Evolutionary conservation across 2,888 invertebrate species (phyloP), one percentile per base, ranked within the genome.

Genomic region (Gastrophysa polygoni): DNA sequence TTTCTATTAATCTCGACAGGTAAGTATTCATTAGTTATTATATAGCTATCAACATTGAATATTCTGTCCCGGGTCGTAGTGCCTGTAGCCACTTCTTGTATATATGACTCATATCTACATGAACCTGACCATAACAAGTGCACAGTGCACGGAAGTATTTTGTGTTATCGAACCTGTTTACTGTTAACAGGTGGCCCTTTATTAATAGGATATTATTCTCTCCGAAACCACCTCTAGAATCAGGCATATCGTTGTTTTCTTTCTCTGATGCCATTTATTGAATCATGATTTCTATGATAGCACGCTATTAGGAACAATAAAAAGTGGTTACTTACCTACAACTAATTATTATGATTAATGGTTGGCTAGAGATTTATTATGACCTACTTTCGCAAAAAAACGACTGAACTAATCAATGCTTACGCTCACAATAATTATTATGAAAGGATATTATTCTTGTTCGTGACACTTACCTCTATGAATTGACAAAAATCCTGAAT

Each of bases 321-420:
- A n/a, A n/a, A n/a, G n/a, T n/a, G n/a, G n/a, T 48, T 47, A 59
- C 50, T 44, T 14, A 32, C 46, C 56, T 50, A 52, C 49, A 24
- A 24, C 38, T 44, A 44, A 16, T 51, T 56, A 51, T 46, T 47
- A 51, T 56, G 46, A 57, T 63, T 57, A 57, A 57, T 58, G 62
- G 29, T 57, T 59, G 59, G 57, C 57, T 52, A 59, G 62, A 58
- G 52, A 50, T 59, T 63, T 59, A n/a, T n/a, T n/a, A 38, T 59
- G 63, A 63, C 63, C 63, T 57, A 63, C 59, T 63, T 63, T 63
- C 63, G 52, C 56, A 52, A 43, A 50, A 38, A 59, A 59, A 47
- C 57, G 46, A 59, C 28, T 52, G 46, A n/a, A 56, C 55, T 29
- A 57, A 43, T 47, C 16, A 14, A 44, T 47, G 63, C 59, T 63